phyloP scores from a whole-genome alignment of 2,113 vertebrate species.

The Siniperca chuatsi region DNA sequence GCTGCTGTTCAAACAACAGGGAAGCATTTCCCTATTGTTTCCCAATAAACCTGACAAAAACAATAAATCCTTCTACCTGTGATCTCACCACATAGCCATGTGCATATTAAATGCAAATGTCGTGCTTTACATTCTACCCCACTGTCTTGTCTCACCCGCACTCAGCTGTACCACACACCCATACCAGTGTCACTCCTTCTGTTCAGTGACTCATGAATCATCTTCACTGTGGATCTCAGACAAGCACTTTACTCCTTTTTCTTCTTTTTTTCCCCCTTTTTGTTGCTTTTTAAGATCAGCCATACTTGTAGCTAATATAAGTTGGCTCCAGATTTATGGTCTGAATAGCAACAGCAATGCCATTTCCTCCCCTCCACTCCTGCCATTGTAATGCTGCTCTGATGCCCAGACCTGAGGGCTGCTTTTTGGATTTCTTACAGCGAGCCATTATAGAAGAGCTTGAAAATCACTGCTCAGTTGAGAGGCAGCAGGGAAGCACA shows the following conservation, averaged over 20 bases:
- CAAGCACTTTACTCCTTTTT: conserved; percentile 40
- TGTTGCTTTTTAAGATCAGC: conserved; percentile 50
- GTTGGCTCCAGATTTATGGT: conserved; percentile 56
- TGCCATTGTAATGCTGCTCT: conserved; percentile 46
- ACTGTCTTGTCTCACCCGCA: conserved; percentile 21
- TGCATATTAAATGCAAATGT: conserved; percentile 74
- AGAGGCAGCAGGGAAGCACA: conserved; percentile 60
- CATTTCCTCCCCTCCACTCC: conserved; percentile 10
- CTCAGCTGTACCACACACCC: conserved; percentile 33
- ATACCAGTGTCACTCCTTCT: conserved; percentile 56
- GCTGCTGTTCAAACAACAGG: conserved; percentile 46
- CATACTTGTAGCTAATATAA: conserved; percentile 53
- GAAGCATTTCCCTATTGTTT: conserved; percentile 34
- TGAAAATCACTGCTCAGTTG: conserved; percentile 64
- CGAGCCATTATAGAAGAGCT: conserved; percentile 58
- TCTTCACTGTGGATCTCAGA: conserved; percentile 43
- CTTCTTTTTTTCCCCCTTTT: conserved; percentile 1
- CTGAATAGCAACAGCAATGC: conserved; percentile 45
- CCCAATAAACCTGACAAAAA: conserved; percentile 56
- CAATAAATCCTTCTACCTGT: conserved; percentile 40
- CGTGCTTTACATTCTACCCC: conserved; percentile 49
- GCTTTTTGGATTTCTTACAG: conserved; percentile 69
- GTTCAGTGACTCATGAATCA: conserved; percentile 55
- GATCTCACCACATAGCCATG: conserved; percentile 25
- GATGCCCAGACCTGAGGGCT: conserved; percentile 43